Percentiles rank a stretch among this genome's conserved stretches.
Evolutionary conservation across 2,113 vertebrate species (phyloP).

Genomic region (Takifugu bimaculatus): DNA sequence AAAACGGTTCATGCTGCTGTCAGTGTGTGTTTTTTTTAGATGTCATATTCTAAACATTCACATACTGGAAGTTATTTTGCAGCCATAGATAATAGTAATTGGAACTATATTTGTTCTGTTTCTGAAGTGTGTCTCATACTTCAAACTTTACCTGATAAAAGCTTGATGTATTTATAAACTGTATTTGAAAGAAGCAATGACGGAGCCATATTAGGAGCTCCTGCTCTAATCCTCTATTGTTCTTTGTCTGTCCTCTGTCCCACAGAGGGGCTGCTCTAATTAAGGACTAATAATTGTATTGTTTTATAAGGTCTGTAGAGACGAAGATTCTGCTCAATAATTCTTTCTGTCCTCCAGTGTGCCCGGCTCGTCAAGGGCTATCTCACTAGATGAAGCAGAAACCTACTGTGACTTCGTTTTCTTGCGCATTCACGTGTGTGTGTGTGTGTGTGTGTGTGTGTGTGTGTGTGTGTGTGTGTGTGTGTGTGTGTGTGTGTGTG

Average conservation of each 20-base stretch:
- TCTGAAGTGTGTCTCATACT: constrained; percentile 13
- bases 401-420: constrained; percentile 17
- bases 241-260: constrained; percentile 63
- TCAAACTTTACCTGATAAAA: constrained; percentile 21
- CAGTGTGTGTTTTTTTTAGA: not conserved
- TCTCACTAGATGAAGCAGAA: constrained; percentile 53
- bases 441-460: constrained; percentile 1
- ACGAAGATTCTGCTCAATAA: constrained; percentile 66
- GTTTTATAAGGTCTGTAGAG: constrained; percentile 71
- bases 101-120: not conserved
- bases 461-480: constrained; percentile 1
- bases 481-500: not conserved
- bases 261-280: constrained; percentile 68
- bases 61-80: not conserved
- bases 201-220: constrained; percentile 64
- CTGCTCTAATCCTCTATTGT: constrained; percentile 67
- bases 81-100: not conserved
- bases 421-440: not conserved
- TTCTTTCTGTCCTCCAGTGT: constrained; percentile 47
- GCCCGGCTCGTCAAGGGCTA: constrained; percentile 49
- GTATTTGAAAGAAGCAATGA: constrained; percentile 61
- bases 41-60: not conserved
- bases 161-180: constrained; percentile 49
- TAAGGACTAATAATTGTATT: constrained; percentile 76
- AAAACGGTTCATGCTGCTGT: too few species aligned